Conservation (phyloP, 2,113 vertebrate genomes). For the Cottus gobio region DNA sequence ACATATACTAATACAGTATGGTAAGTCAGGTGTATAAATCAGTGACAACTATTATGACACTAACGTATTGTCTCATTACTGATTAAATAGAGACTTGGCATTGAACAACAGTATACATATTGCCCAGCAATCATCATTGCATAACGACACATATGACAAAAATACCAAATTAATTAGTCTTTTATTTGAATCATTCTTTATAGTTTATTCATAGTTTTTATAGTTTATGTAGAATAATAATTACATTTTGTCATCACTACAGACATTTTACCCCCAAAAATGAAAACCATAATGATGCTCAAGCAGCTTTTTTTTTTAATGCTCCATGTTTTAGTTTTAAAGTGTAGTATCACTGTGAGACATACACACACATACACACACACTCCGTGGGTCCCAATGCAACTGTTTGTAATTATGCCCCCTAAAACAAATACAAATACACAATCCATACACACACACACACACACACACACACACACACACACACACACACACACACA, state of each 20-base stretch:
- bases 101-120: background rate
- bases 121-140: background rate
- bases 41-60: background rate
- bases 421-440: constrained; percentile 3
- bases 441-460: constrained; percentile 8
- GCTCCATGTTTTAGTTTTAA: background rate
- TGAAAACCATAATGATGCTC: background rate
- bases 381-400: background rate
- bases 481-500: background rate
- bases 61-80: background rate
- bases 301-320: background rate
- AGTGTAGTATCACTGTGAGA: background rate
- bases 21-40: background rate
- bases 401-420: background rate
- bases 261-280: background rate
- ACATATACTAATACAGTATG: background rate
- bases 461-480: constrained; percentile 13
- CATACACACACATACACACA: too few relatives aligned
- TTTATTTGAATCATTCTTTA: background rate
- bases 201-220: too few relatives aligned
- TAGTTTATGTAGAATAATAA: too few relatives aligned
- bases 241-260: too few relatives aligned
- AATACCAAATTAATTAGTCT: background rate
- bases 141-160: background rate
- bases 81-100: background rate